Percentiles rank a stretch among this genome's conserved stretches.
These are phyloP conservation scores for Heliconius sara DNA, from an alignment of 2,888 invertebrate genomes.

Conservation along the genomic window DNA sequence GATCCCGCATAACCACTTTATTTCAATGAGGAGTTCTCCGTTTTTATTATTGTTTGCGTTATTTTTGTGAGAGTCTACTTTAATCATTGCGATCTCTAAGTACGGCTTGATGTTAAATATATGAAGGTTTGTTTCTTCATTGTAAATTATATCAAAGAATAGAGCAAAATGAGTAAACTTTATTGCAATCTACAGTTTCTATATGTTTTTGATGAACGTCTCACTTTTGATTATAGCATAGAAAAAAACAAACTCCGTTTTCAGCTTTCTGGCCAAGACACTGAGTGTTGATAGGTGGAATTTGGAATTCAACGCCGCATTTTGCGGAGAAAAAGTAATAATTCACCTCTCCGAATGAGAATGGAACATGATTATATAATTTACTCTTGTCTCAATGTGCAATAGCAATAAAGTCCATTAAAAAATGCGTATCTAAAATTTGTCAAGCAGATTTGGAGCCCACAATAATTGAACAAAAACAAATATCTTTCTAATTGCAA, in stretches of 20 bases:
- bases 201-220: not conserved
- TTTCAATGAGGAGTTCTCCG: constrained; percentile 36
- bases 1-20: constrained; percentile 44
- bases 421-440: too few species aligned
- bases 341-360: not conserved
- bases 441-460: too few species aligned
- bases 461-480: too few species aligned
- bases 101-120: not conserved
- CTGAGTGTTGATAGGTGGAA: not conserved
- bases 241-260: not conserved
- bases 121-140: not conserved
- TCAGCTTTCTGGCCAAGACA: not conserved
- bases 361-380: too few species aligned
- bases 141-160: constrained; percentile 4
- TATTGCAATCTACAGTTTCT: not conserved
- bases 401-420: too few species aligned
- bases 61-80: constrained; percentile 6
- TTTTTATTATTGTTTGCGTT: constrained; percentile 25
- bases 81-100: constrained; percentile 10
- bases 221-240: not conserved
- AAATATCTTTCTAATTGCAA: too few species aligned
- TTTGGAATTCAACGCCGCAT: not conserved
- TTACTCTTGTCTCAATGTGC: too few species aligned
- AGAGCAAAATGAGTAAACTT: not conserved
- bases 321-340: not conserved